Evolutionary conservation across 2,797 vertebrate genomes (phyloP).

Genomic region (Natrix natrix): DNA sequence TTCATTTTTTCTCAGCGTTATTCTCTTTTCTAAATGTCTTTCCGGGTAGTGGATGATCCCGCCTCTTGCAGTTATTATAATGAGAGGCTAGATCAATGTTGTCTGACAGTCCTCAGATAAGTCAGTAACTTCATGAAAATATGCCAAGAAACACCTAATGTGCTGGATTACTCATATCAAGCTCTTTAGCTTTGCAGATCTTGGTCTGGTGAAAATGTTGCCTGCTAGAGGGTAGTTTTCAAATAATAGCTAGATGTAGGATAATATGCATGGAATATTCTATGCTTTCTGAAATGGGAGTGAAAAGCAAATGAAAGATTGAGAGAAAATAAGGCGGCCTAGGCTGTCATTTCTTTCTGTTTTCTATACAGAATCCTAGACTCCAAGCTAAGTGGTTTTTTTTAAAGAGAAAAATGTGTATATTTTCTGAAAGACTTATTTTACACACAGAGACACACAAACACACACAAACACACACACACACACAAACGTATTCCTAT

Average conservation of each 20-base stretch:
- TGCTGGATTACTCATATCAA: slow-evolving; percentile 8
- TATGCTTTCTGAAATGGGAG: not conserved
- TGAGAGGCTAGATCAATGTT: slow-evolving; percentile 50
- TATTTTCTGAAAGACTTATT: not conserved
- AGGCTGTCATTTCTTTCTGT: not conserved
- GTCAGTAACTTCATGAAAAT: slow-evolving; percentile 42
- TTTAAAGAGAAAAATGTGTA: not conserved
- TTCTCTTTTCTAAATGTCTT: slow-evolving; percentile 37
- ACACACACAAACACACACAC: too few relatives aligned
- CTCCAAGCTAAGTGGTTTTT: not conserved
- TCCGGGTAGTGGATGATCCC: slow-evolving; percentile 31
- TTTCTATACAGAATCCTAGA: not conserved
- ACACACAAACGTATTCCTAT: too few relatives aligned
- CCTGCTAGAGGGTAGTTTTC: not conserved
- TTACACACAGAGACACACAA: too few relatives aligned
- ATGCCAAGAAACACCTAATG: slow-evolving; percentile 27
- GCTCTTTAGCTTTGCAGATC: not conserved
- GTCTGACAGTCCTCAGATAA: slow-evolving; percentile 43
- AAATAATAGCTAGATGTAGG: not conserved
- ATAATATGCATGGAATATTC: not conserved
- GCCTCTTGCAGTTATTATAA: slow-evolving; percentile 37
- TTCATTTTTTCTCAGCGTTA: slow-evolving; percentile 32
- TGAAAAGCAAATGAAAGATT: not conserved
- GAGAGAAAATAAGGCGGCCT: not conserved
- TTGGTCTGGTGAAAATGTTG: not conserved